Conservation (phyloP, 1,140 invertebrate genomes). For the Gryon sp. region DNA sequence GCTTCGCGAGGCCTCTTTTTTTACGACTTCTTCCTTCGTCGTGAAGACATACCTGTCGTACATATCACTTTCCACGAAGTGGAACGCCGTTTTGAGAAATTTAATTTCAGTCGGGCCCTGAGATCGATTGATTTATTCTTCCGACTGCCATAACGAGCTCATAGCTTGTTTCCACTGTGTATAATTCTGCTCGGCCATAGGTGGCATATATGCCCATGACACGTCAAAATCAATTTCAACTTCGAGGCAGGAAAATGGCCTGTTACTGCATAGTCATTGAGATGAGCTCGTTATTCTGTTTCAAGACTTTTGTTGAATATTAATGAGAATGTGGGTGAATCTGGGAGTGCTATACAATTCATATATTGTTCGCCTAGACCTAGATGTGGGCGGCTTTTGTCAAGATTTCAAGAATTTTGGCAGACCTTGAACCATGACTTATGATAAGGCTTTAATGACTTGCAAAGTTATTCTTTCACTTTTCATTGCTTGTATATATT, state of each 20-base stretch:
- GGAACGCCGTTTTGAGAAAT: slow-evolving; percentile 53
- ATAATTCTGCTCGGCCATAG: too few relatives aligned
- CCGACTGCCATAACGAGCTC: slow-evolving; percentile 51
- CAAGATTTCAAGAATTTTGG: not conserved
- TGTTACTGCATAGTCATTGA: not conserved
- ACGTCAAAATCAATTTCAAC: slow-evolving; percentile 28
- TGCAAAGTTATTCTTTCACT: too few relatives aligned
- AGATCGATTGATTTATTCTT: slow-evolving; percentile 61
- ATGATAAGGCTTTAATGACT: slow-evolving; percentile 9
- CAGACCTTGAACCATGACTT: slow-evolving; percentile 2
- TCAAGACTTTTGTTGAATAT: slow-evolving; percentile 19
- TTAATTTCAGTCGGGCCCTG: slow-evolving; percentile 45
- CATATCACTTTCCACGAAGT: slow-evolving; percentile 50
- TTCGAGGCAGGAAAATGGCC: slow-evolving; percentile 7
- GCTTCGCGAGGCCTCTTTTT: slow-evolving; percentile 35
- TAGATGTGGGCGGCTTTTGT: slow-evolving; percentile 1
- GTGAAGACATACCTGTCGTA: slow-evolving; percentile 49
- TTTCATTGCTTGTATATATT: too few relatives aligned
- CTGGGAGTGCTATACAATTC: too few relatives aligned
- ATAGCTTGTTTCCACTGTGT: slow-evolving; percentile 19
- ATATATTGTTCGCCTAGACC: too few relatives aligned
- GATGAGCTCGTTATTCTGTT: slow-evolving; percentile 28
- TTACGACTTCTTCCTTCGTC: slow-evolving; percentile 55
- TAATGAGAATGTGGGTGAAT: slow-evolving; percentile 16
- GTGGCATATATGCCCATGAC: too few relatives aligned